Evolutionary conservation across 2,113 vertebrate species (phyloP), one percentile per base, ranked within the genome.

Genomic region (Podilymbus podiceps): DNA sequence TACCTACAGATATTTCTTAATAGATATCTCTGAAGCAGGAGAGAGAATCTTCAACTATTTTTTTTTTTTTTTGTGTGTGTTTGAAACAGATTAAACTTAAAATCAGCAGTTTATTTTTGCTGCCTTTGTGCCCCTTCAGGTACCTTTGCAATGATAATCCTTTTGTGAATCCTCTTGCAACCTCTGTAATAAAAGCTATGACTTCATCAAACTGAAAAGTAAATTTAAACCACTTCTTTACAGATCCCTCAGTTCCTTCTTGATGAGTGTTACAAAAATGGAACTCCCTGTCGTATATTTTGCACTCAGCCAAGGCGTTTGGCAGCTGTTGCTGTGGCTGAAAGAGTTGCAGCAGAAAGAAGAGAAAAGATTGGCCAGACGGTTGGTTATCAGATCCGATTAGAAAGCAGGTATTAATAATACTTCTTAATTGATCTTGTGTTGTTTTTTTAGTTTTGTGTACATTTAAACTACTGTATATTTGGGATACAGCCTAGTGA

Each of bases 161-260:
- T 77, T 2, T 10, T 67, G n/a, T 74, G 42, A 93, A 28, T 74
- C 3, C 11, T 77, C 88, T 74, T 74, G 25, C 56, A 64, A 13
- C 1, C 4, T 67, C 2, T 9, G 1, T 50, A 22, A 2, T 72
- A 80, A 88, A 60, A 68, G 3, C 16, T 50, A 3, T 1, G 8
- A 35, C 10, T 58, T 78, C 66, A 6, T 73, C 16, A 59, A 66
- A 28, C 9, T 72, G 12, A 74, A 17, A 66, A 47, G 12, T 73
- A 63, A 62, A 63, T 71, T 38, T 40, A 22, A 60, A 47, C 59
- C 6, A 19, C 40, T 86, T 97, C 40, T 53, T 97, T 98, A 23
- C 97, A 99, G 99, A 99, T 99, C 69, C 99, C 99, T 71, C 99
- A 99, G 97, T 99, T 99, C 90, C 97, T 99, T 80, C 98, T 99